phyloP scores from a whole-genome alignment of 2,797 vertebrate genomes.

The Natrix natrix region DNA sequence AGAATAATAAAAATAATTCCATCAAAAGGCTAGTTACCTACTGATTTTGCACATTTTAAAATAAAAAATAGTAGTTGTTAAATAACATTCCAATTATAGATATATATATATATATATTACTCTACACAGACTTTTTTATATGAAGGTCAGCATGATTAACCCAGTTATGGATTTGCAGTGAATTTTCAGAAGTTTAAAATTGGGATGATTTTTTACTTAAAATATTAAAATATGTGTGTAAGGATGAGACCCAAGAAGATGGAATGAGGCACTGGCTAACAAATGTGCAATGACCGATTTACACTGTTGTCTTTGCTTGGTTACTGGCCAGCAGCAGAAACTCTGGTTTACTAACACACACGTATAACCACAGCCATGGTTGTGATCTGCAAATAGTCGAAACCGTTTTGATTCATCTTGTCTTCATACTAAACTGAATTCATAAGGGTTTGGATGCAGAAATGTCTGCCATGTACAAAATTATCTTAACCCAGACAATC shows the following conservation, averaged over 20 bases:
- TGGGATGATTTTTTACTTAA: background rate
- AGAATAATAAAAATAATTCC: background rate
- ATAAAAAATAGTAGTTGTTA: slow-evolving; percentile 2
- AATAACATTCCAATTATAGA: slow-evolving; percentile 17
- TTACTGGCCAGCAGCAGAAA: background rate
- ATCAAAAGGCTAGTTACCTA: background rate
- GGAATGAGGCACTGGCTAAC: background rate
- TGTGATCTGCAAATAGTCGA: background rate
- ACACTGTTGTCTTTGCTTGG: background rate
- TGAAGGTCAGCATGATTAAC: slow-evolving; percentile 9
- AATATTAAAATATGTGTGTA: background rate
- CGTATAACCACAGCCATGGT: background rate
- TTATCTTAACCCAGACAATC: background rate
- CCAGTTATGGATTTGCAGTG: background rate
- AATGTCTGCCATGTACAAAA: background rate
- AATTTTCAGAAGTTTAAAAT: background rate
- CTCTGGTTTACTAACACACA: background rate
- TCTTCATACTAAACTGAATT: background rate
- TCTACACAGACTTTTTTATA: background rate
- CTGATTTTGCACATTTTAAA: background rate
- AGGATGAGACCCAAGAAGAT: background rate
- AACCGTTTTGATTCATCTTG: background rate
- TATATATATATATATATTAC: background rate
- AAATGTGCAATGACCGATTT: background rate
- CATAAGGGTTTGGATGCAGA: background rate